Base-by-base conservation (phyloP, 1,140 invertebrate species). In the Lordiphosa stackelbergi region DNA sequence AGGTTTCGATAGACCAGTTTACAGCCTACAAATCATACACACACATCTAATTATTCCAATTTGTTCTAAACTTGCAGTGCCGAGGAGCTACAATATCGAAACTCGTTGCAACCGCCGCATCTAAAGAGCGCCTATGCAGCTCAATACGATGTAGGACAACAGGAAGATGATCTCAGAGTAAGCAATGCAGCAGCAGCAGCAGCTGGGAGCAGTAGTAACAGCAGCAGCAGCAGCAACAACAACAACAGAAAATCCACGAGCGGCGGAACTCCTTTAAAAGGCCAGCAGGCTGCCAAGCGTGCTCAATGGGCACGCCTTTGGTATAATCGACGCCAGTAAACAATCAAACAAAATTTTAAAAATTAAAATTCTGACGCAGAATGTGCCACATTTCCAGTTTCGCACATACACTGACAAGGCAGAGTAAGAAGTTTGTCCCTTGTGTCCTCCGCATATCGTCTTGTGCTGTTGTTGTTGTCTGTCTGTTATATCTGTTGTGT, bases 81-180 rank as follows among this genome's bases (percentile, higher is more conserved):
- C 16, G 72, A 91, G 4, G 94, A 96, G 83, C 89, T 97, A 11
- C 92, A 93, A 74, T 91, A 93, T 78, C 89, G 96, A 22, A 98
- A 98, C 88, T 95, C 96, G 0, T 88, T 97, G 46, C 94, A 94
- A 62, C 94, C 92, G 12, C 95, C 95, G 4, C 96, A 98, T 87
- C 88, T 97, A 47, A 95, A 94, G 88, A 95, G 94, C 61, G 93
- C 95, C 0, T 97, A 98, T 89, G 94, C 96, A 0, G 93, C 93
- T 0, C 1, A 96, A 96, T 90, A 94, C 91, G 87, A 93, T 92
- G 71, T 89, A 89, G 38, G 72, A 88, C 13, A 86, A 91, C 35
- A 91, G 42, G 94, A 95, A 69, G 93, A 95, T 38, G 93, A 94
- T 71, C 91, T 95, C 28, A 95, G 94, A 90, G 94, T 94, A 90